phyloP scores from a whole-genome alignment of 2,888 invertebrate species.

The Strigamia crassipes region DNA sequence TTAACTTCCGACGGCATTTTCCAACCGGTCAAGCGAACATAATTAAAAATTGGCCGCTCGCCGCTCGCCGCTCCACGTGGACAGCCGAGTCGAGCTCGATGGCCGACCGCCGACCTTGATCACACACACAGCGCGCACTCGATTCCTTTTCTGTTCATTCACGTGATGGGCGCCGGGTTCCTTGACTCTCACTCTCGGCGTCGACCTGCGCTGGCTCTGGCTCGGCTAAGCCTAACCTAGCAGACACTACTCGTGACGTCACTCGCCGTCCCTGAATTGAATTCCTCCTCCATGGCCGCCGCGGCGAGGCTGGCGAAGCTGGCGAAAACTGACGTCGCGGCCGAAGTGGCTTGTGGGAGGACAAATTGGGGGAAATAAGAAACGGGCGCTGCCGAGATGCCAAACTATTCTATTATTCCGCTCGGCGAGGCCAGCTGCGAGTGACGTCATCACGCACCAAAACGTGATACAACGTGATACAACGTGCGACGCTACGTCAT shows the following conservation, averaged over 20 bases:
- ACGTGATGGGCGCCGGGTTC: background rate
- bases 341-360: no score
- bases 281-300: background rate
- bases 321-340: no score
- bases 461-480: background rate
- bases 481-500: no score
- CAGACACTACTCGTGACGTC: background rate
- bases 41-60: background rate
- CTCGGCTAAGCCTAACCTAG: background rate
- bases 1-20: slow-evolving; percentile 14
- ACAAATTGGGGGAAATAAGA: background rate
- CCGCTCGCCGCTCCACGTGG: background rate
- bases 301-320: no score
- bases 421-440: background rate
- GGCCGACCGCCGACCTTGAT: background rate
- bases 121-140: background rate
- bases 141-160: background rate
- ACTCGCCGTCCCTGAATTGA: background rate
- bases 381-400: background rate
- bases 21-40: no score
- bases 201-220: background rate
- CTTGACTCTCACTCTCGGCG: background rate
- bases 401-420: background rate
- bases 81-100: background rate
- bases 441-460: background rate